Percentiles rank a stretch among this genome's conserved stretches.
These are phyloP conservation scores for Drosophila nigricruria DNA, from an alignment of 2,888 invertebrate genomes.

Conservation along the genomic window DNA sequence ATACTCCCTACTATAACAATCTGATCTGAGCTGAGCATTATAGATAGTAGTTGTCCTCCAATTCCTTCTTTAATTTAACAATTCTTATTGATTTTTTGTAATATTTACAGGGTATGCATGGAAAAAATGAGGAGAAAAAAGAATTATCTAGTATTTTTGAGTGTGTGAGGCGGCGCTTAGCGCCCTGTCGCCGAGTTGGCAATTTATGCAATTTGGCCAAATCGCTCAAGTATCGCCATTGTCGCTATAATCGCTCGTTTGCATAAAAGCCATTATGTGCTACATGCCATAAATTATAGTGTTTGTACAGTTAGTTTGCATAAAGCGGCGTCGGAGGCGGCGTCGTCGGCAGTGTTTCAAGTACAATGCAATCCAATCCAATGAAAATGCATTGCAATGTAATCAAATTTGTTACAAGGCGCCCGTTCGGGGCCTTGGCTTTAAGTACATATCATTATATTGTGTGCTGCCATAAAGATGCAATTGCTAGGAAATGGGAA, in stretches of 20 bases:
- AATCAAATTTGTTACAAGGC: conserved; percentile 52
- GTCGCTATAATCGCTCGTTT: conserved; percentile 71
- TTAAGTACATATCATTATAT: conserved; percentile 44
- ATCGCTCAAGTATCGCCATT: conserved; percentile 67
- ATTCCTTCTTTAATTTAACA: too few relatives aligned
- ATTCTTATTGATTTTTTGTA: neutral
- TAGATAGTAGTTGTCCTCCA: too few relatives aligned
- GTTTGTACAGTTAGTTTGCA: conserved; percentile 78
- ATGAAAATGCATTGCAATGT: conserved; percentile 38
- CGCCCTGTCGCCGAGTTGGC: conserved; percentile 30
- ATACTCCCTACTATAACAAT: too few relatives aligned
- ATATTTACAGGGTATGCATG: conserved; percentile 21
- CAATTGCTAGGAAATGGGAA: conserved; percentile 27
- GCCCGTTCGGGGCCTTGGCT: conserved; percentile 36
- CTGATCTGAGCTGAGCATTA: too few relatives aligned
- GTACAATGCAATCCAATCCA: conserved; percentile 48
- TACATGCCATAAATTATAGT: conserved; percentile 77
- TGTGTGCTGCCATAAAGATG: conserved; percentile 32
- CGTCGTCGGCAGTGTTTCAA: conserved; percentile 39
- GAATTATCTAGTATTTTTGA: conserved; percentile 31
- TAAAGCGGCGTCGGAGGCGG: conserved; percentile 50
- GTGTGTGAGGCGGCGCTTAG: conserved; percentile 48
- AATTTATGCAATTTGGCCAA: conserved; percentile 74
- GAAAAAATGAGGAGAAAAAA: conserved; percentile 1
- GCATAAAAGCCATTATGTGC: conserved; percentile 79